These are phyloP conservation scores for Omphaloscelis lunosa DNA, from an alignment of 2,888 invertebrate species.

Conservation along the genomic window DNA sequence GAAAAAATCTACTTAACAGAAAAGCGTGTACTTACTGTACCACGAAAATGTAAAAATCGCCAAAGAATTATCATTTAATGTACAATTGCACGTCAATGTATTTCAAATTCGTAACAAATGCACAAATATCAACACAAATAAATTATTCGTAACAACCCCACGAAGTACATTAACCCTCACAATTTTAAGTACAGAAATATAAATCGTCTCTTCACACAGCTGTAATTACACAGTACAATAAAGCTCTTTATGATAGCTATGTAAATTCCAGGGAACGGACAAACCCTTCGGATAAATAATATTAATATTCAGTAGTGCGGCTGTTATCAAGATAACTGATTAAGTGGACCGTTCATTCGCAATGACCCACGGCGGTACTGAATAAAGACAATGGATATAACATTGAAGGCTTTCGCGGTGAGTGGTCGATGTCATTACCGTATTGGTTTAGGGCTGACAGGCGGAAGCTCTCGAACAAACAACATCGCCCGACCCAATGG, in stretches of 20 bases:
- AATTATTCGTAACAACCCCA: background rate
- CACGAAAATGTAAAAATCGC: background rate
- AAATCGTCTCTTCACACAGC: conserved; percentile 38
- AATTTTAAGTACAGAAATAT: conserved; percentile 29
- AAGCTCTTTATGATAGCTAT: conserved; percentile 57
- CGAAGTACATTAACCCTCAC: background rate
- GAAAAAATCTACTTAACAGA: background rate
- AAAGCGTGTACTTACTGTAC: background rate
- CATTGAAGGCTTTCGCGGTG: conserved; percentile 73
- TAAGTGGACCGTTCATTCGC: conserved; percentile 72
- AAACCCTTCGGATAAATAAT: conserved; percentile 63
- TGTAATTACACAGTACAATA: conserved; percentile 46
- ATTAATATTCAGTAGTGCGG: conserved; percentile 57
- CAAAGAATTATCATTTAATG: background rate
- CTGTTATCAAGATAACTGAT: conserved; percentile 70
- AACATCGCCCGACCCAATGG: conserved; percentile 68
- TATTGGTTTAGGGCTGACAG: conserved; percentile 81
- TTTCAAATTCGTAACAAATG: background rate
- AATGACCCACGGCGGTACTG: conserved; percentile 68
- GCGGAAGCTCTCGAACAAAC: conserved; percentile 79
- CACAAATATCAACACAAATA: background rate
- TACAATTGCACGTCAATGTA: background rate
- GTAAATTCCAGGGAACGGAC: conserved; percentile 59
- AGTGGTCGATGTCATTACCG: conserved; percentile 79
- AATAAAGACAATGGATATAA: conserved; percentile 74